Percentiles rank a stretch among this genome's conserved stretches.
Evolutionary conservation across 2,113 vertebrate genomes (phyloP).

Genomic region (Gallinago jamesoni): DNA sequence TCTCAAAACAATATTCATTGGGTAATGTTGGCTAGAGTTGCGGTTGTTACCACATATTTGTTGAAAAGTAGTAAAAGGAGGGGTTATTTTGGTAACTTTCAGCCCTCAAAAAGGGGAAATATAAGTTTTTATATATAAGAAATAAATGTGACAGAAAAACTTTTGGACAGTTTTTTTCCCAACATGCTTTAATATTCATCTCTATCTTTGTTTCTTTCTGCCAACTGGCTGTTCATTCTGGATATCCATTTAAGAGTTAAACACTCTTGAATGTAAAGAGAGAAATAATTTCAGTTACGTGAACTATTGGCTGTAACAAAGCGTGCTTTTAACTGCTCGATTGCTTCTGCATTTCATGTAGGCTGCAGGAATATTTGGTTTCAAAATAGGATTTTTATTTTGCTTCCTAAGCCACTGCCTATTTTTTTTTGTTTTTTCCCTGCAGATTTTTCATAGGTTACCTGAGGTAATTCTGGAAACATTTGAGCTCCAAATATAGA

Average conservation of each 20-base stretch:
- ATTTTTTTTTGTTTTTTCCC: too few species aligned
- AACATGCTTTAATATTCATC: neutral
- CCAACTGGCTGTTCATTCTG: neutral
- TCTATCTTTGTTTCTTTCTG: neutral
- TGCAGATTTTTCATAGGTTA: neutral
- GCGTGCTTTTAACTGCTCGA: neutral
- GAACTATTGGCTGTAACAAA: neutral
- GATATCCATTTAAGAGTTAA: neutral
- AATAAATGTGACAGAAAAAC: neutral
- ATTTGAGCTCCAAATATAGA: slow-evolving; percentile 37
- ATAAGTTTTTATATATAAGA: neutral
- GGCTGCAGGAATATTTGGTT: neutral
- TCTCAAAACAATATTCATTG: neutral
- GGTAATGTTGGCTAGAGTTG: neutral
- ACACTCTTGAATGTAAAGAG: neutral
- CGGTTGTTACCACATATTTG: neutral
- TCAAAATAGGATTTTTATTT: neutral
- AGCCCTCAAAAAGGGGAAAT: neutral
- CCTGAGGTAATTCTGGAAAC: slow-evolving; percentile 17
- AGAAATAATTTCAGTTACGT: neutral
- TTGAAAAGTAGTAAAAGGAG: neutral
- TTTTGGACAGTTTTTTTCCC: neutral
- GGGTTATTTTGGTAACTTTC: neutral
- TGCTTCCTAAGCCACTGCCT: neutral
- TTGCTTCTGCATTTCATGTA: neutral